These are phyloP conservation scores for Threskiornis aethiopicus DNA, from an alignment of 2,797 vertebrate genomes.

Conservation along the genomic window DNA sequence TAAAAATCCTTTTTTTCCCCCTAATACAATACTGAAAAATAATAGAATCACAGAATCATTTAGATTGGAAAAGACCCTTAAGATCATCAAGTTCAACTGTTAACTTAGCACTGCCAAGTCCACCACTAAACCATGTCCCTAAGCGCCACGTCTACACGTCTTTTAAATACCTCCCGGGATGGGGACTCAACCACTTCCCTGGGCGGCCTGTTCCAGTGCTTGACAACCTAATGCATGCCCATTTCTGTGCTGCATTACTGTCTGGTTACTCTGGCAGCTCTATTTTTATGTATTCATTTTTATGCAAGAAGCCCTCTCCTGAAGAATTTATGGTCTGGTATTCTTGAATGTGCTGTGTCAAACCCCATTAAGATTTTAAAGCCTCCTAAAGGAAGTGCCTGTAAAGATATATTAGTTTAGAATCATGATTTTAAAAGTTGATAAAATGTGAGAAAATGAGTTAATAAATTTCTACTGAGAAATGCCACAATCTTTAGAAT, in stretches of 20 bases:
- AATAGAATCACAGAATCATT: not conserved
- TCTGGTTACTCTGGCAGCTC: not conserved
- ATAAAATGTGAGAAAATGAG: not conserved
- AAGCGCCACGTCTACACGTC: not conserved
- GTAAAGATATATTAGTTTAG: not conserved
- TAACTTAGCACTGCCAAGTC: not conserved
- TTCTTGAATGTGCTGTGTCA: conserved; percentile 43
- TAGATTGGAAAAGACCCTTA: not conserved
- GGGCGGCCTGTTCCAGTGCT: not conserved
- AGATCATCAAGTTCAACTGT: not conserved
- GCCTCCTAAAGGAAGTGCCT: not conserved
- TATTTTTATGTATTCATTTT: not conserved
- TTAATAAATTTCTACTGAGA: not conserved
- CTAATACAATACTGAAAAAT: not conserved
- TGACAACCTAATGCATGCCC: not conserved
- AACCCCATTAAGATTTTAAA: conserved; percentile 29
- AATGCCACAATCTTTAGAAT: not conserved
- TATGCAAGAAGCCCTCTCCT: not conserved
- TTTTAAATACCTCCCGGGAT: not conserved
- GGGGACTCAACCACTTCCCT: not conserved
- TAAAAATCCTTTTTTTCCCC: not conserved
- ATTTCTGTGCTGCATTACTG: not conserved
- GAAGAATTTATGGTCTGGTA: not conserved
- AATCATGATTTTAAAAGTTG: not conserved
- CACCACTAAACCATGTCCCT: not conserved